A percentile compares a stretch with the other conserved stretches of the same genome.
Conservation (phyloP, 2,797 vertebrate species). For the Lutjanus campechanus region DNA sequence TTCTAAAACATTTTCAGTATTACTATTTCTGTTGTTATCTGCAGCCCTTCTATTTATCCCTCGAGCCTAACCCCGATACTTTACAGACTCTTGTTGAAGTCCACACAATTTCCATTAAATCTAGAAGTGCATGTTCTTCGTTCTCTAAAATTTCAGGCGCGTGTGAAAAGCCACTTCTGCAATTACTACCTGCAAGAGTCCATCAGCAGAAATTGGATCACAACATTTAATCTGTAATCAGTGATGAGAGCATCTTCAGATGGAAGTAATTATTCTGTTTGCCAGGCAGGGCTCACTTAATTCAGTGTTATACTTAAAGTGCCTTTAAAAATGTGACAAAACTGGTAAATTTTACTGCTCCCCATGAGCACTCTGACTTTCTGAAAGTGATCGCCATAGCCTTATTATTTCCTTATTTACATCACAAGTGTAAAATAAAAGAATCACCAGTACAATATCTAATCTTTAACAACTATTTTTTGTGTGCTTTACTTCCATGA, state of each 20-base stretch:
- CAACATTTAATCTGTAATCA: constrained; percentile 19
- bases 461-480: neutral
- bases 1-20: neutral
- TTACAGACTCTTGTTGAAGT: neutral
- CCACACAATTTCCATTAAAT: neutral
- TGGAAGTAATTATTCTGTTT: neutral
- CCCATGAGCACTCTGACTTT: neutral
- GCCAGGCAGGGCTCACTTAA: constrained; percentile 5
- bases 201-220: neutral
- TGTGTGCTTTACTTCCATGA: too few species aligned
- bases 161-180: neutral
- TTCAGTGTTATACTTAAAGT: neutral
- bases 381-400: neutral
- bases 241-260: constrained; percentile 1
- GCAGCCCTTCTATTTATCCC: neutral
- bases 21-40: neutral
- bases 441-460: neutral
- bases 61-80: neutral
- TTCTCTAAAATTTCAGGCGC: neutral
- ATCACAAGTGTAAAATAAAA: neutral
- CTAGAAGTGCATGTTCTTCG: neutral
- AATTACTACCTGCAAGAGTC: neutral
- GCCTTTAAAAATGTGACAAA: neutral
- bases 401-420: neutral
- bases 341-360: neutral